Evolutionary conservation across 2,113 vertebrate genomes (phyloP).

Genomic region (Podilymbus podiceps): DNA sequence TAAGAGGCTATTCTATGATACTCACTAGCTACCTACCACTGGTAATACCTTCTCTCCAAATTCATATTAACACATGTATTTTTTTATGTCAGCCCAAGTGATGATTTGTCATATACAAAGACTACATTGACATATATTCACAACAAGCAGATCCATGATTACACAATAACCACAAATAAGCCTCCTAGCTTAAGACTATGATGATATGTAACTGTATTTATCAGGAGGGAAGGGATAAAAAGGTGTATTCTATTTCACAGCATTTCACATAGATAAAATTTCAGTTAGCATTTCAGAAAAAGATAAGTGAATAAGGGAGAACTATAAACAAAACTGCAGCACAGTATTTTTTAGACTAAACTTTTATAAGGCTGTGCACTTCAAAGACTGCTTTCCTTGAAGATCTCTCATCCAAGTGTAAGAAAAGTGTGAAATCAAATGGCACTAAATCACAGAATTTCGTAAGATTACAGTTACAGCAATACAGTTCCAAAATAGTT

Average conservation of each 20-base stretch:
- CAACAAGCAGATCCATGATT: not conserved
- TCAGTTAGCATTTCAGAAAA: not conserved
- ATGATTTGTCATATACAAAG: not conserved
- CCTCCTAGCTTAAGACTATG: not conserved
- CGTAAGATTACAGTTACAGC: not conserved
- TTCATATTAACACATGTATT: not conserved
- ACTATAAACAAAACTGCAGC: not conserved
- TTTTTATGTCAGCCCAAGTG: not conserved
- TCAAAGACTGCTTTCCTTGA: not conserved
- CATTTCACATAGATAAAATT: not conserved
- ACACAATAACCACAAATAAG: not conserved
- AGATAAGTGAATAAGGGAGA: not conserved
- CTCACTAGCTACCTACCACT: not conserved
- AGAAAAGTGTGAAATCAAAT: not conserved
- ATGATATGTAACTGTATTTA: not conserved
- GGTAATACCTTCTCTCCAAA: not conserved
- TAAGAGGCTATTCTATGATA: not conserved
- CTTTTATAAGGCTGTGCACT: not conserved
- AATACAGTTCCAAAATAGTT: not conserved
- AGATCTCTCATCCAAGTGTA: not conserved
- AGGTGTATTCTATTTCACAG: not conserved
- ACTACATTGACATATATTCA: not conserved
- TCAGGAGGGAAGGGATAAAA: not conserved
- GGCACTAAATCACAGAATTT: not conserved
- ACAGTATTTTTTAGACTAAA: not conserved